phyloP scores from a whole-genome alignment of 2,888 invertebrate species.

The Rosalia funebris region DNA sequence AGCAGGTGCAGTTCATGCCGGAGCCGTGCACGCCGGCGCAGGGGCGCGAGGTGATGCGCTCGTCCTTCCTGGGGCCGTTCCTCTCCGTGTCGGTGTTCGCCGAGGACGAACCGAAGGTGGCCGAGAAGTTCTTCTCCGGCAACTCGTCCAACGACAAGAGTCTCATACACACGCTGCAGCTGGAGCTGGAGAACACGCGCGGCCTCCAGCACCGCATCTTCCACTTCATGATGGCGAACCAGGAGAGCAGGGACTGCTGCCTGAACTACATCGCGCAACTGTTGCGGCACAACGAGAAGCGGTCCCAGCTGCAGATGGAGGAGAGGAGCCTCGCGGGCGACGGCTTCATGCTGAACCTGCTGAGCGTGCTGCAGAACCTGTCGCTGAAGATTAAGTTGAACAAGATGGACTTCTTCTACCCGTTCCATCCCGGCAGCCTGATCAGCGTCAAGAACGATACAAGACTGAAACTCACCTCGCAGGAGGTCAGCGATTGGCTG shows the following conservation, averaged over 20 bases:
- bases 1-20: slow-evolving; percentile 79
- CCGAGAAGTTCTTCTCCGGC: slow-evolving; percentile 64
- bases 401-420: slow-evolving; percentile 89
- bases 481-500: slow-evolving; percentile 83
- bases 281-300: slow-evolving; percentile 82
- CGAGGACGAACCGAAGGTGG: slow-evolving; percentile 84
- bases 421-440: slow-evolving; percentile 82
- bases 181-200: slow-evolving; percentile 83
- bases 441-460: slow-evolving; percentile 81
- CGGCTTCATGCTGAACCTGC: slow-evolving; percentile 94
- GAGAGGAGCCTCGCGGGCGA: slow-evolving; percentile 89
- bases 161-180: slow-evolving; percentile 76
- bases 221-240: slow-evolving; percentile 84
- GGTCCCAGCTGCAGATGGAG: slow-evolving; percentile 88
- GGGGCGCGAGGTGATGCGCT: slow-evolving; percentile 87
- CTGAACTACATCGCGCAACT: slow-evolving; percentile 83
- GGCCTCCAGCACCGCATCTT: slow-evolving; percentile 82
- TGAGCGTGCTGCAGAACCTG: slow-evolving; percentile 89
- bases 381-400: slow-evolving; percentile 90
- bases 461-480: slow-evolving; percentile 82
- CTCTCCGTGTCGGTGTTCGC: slow-evolving; percentile 91
- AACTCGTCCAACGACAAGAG: slow-evolving; percentile 72
- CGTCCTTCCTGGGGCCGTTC: slow-evolving; percentile 92
- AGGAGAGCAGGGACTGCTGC: slow-evolving; percentile 81
- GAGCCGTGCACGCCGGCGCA: slow-evolving; percentile 77